These are phyloP conservation scores for Diarsia dahlii DNA, from an alignment of 2,888 invertebrate genomes.

Conservation along the genomic window DNA sequence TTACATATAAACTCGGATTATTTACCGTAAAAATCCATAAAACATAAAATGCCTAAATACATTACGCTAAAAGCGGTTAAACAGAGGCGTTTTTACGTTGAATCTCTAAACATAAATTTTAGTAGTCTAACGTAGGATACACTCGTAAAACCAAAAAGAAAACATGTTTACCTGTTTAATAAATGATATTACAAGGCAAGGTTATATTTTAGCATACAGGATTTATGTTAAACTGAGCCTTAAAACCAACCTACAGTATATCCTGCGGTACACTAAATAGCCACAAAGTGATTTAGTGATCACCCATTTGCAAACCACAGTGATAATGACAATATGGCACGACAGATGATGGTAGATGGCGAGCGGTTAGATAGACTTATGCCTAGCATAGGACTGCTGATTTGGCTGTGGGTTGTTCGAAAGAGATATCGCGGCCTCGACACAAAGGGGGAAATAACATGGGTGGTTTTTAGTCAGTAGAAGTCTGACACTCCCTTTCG, in stretches of 20 bases:
- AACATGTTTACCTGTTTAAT: conserved; percentile 72
- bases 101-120: conserved; percentile 62
- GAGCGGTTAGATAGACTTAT: neutral
- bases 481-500: too few species aligned
- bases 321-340: conserved; percentile 49
- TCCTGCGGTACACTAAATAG: neutral
- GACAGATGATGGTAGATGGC: neutral
- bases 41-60: conserved; percentile 61
- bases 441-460: too few species aligned
- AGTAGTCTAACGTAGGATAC: conserved; percentile 64
- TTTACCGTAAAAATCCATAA: conserved; percentile 55
- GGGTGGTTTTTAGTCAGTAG: too few species aligned
- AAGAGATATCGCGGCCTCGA: too few species aligned
- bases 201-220: conserved; percentile 13
- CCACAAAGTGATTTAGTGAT: conserved; percentile 26
- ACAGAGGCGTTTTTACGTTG: conserved; percentile 45
- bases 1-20: conserved; percentile 46
- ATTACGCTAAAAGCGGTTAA: conserved; percentile 56
- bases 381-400: neutral
- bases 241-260: neutral
- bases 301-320: conserved; percentile 32
- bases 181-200: conserved; percentile 8
- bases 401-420: too few species aligned
- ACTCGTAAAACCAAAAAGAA: conserved; percentile 67
- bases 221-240: neutral